Evolutionary conservation across 64 coral and sea anemone genomes (phyloP).

Genomic region (Cladopsammia gracilis): DNA sequence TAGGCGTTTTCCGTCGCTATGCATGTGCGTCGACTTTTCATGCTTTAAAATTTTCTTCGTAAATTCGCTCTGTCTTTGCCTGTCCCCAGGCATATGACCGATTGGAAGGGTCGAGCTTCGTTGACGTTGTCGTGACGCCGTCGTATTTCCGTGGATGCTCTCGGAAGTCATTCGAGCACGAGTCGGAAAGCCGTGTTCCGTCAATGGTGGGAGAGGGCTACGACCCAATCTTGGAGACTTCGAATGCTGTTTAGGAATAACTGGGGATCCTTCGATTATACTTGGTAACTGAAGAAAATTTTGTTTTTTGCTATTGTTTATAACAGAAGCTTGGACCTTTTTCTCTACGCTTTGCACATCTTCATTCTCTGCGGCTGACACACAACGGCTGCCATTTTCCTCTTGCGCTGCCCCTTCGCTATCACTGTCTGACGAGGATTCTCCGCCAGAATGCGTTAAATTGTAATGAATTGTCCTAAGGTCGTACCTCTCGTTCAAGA

Average conservation of each 20-base stretch:
- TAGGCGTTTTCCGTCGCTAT: slow-evolving; percentile 16
- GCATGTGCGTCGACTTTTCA: slow-evolving; percentile 1
- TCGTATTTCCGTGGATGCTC: not conserved
- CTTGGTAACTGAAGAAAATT: slow-evolving; percentile 41
- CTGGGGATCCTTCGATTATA: slow-evolving; percentile 10
- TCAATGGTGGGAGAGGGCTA: slow-evolving; percentile 36
- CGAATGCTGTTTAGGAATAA: not conserved
- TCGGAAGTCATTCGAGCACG: slow-evolving; percentile 2
- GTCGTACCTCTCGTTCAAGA: slow-evolving; percentile 55
- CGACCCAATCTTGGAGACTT: slow-evolving; percentile 27
- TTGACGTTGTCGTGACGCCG: not conserved
- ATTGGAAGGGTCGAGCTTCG: slow-evolving; percentile 23
- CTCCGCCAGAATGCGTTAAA: slow-evolving; percentile 18
- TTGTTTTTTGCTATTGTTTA: slow-evolving; percentile 25
- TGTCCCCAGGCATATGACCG: slow-evolving; percentile 28
- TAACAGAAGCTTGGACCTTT: not conserved
- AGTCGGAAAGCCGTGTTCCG: slow-evolving; percentile 40
- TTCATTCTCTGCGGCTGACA: not conserved
- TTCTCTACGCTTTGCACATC: slow-evolving; percentile 14
- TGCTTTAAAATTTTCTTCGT: slow-evolving; percentile 6
- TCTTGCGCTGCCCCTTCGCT: not conserved
- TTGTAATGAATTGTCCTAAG: slow-evolving; percentile 58
- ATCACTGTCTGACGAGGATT: slow-evolving; percentile 30
- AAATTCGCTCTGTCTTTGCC: slow-evolving; percentile 34
- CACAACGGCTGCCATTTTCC: not conserved